Evolutionary conservation across 2,113 vertebrate genomes (phyloP).

Genomic region (Macquaria australasica): DNA sequence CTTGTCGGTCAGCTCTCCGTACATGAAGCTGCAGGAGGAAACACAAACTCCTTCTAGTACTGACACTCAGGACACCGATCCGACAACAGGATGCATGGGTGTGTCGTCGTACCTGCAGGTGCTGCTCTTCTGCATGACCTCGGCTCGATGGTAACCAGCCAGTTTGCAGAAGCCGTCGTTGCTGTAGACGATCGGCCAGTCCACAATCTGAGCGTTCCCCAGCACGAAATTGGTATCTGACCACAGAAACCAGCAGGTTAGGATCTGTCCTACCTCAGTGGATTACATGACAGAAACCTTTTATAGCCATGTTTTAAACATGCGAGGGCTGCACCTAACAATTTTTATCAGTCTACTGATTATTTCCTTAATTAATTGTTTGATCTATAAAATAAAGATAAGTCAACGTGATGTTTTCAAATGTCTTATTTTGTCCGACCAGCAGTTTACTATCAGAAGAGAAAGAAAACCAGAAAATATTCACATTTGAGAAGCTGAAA

Average conservation of each 20-base stretch:
- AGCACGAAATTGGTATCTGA: constrained; percentile 97
- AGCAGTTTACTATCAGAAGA: not conserved
- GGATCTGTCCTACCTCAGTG: not conserved
- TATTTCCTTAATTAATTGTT: not conserved
- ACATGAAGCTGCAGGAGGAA: constrained; percentile 92
- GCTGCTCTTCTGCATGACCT: constrained; percentile 99
- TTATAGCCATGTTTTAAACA: not conserved
- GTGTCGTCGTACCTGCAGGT: constrained; percentile 91
- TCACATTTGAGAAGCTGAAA: not conserved
- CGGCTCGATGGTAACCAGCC: constrained; percentile 95
- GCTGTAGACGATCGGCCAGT: constrained; percentile 99
- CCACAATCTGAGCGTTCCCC: constrained; percentile 98
- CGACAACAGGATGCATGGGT: not conserved
- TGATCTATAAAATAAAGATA: too few species aligned
- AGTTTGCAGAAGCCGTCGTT: constrained; percentile 98
- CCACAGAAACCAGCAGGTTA: not conserved
- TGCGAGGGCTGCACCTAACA: not conserved
- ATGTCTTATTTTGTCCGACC: not conserved
- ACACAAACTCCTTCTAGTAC: not conserved
- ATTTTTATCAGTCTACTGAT: not conserved
- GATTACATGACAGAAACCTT: not conserved
- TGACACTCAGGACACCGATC: not conserved
- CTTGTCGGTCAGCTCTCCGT: constrained; percentile 96
- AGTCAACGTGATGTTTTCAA: not conserved
- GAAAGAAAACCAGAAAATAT: not conserved